These are phyloP conservation scores for Lordiphosa andalusiaca DNA, from an alignment of 2,888 invertebrate genomes.

Conservation along the genomic window DNA sequence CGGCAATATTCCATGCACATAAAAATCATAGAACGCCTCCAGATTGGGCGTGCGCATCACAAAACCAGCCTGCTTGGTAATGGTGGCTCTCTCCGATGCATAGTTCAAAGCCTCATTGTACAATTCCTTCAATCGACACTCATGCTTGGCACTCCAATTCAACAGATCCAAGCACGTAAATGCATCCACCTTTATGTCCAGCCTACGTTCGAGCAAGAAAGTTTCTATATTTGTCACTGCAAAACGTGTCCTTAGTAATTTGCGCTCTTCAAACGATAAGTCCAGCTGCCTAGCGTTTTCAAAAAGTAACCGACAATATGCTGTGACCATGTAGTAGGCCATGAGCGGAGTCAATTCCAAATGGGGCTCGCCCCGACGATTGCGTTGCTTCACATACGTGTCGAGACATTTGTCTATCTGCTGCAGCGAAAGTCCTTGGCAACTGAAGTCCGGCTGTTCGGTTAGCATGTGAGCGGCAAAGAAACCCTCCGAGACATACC, in stretches of 20 bases:
- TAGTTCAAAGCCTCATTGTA: not conserved
- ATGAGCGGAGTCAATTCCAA: not conserved
- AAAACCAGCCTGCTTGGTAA: accelerated
- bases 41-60: constrained; percentile 13
- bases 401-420: not conserved
- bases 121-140: not conserved
- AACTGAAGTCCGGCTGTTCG: not conserved
- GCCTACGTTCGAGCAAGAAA: not conserved
- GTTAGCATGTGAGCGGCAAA: constrained; percentile 2
- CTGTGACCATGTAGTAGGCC: constrained; percentile 19
- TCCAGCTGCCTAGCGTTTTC: not conserved
- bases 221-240: constrained; percentile 8
- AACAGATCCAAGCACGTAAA: not conserved
- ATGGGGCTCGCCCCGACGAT: not conserved
- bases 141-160: constrained; percentile 6
- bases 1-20: not conserved
- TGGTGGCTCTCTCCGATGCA: not conserved
- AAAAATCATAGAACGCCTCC: constrained; percentile 6
- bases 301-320: constrained; percentile 9
- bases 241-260: constrained; percentile 10
- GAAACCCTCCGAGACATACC: constrained; percentile 19
- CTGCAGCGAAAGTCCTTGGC: not conserved
- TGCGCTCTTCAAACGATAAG: not conserved
- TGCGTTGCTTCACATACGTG: not conserved
- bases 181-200: not conserved